phyloP scores from a whole-genome alignment of 2,113 vertebrate species.

The Brachyhypopomus gauderio region DNA sequence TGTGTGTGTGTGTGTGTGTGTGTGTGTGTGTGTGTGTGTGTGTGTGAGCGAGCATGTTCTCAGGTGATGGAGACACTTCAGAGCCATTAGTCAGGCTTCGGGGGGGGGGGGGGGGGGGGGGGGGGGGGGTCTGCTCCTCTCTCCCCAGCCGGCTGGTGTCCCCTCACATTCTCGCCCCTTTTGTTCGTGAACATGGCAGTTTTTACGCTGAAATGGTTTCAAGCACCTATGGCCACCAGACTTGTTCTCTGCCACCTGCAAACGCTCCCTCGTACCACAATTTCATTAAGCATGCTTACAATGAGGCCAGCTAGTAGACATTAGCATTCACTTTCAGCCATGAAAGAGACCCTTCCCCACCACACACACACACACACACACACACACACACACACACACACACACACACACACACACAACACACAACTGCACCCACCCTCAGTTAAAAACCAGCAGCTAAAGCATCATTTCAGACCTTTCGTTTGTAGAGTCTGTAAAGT shows the following conservation, averaged over 20 bases:
- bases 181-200: slow-evolving; percentile 37
- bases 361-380: no score
- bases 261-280: background rate
- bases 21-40: no score
- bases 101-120: background rate
- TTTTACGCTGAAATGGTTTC: slow-evolving; percentile 21
- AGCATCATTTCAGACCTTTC: background rate
- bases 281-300: slow-evolving; percentile 5
- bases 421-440: no score
- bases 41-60: no score
- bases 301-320: slow-evolving; percentile 16
- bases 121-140: slow-evolving; percentile 16
- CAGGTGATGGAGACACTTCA: slow-evolving; percentile 40
- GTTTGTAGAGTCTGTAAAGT: slow-evolving; percentile 20
- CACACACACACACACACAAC: no score
- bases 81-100: slow-evolving; percentile 37
- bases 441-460: background rate
- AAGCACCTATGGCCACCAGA: slow-evolving; percentile 6
- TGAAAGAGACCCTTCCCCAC: background rate
- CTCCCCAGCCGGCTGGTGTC: background rate
- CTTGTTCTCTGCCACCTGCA: slow-evolving; percentile 19
- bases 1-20: no score
- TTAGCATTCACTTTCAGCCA: slow-evolving; percentile 10
- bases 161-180: slow-evolving; percentile 11
- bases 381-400: no score